Percentiles rank a stretch among this genome's conserved stretches.
Evolutionary conservation across 2,797 vertebrate species (phyloP).

Genomic region (Benthosema pterotum): DNA sequence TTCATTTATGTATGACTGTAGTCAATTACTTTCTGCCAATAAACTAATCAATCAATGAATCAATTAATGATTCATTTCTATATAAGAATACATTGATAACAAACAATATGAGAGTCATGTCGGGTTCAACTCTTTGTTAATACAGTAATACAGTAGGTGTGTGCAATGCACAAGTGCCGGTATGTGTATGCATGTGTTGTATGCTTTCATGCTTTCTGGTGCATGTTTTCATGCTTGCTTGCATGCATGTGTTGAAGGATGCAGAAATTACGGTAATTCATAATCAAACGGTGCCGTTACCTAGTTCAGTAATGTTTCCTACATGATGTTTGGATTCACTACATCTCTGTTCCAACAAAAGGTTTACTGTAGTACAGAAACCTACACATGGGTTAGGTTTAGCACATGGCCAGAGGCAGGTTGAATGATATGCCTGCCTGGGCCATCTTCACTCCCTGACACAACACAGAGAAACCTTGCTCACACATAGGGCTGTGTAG

Average conservation of each 20-base stretch:
- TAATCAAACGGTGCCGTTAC: not conserved
- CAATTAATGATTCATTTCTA: no score
- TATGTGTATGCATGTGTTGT: not conserved
- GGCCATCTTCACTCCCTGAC: constrained; percentile 3
- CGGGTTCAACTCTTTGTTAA: not conserved
- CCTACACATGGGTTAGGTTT: no score
- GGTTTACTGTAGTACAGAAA: not conserved
- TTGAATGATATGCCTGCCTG: not conserved
- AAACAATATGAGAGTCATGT: not conserved
- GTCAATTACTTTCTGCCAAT: no score
- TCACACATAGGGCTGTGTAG: constrained; percentile 6
- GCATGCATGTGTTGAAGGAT: not conserved
- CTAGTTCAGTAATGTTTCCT: not conserved
- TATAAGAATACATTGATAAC: constrained; percentile 15
- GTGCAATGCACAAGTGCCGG: no score
- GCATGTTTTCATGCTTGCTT: not conserved
- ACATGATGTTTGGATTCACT: not conserved
- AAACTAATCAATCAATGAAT: no score
- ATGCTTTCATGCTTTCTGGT: not conserved
- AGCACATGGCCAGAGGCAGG: not conserved
- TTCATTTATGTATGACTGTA: no score
- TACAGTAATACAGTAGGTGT: not conserved
- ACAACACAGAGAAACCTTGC: not conserved
- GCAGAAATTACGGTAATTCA: not conserved
- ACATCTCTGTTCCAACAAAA: not conserved